Evolutionary conservation across 2,888 invertebrate genomes (phyloP), one percentile per base, ranked within the genome.

Genomic region (Tipula helvola): DNA sequence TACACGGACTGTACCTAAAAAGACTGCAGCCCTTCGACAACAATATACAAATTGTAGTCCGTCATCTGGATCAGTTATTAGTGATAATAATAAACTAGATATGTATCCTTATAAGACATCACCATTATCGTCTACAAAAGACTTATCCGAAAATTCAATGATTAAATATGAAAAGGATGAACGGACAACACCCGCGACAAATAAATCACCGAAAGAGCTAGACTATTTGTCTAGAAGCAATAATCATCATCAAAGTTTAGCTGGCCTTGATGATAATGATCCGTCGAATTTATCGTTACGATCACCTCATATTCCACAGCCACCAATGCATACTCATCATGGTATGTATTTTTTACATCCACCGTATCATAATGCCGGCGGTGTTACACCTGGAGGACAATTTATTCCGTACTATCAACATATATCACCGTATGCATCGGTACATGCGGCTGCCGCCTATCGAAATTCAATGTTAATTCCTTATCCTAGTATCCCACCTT

Each of bases 401-500:
- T 86, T n/a, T 83, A n/a, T 86, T 5, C 85, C 87, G 39, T 86
- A 86, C 42, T 52, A 86, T 86, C 52, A 86, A 36, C 86, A 52
- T n/a, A 86, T 86, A 36, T 86, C 86, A 28, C 90, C 91, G 89
- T 91, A 91, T 88, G 90, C 91, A 88, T 89, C 90, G 86, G 87
- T 87, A 71, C 87, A 87, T 52, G 90, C 91, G 83, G 88, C 91
- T 87, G 92, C 92, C 87, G 92, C 93, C 4, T 90, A 93, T 88
- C 90, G 93, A 87, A 91, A 92, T 88, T 92, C 93, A 16, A 85
- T 91, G 87, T 93, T 93, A 93, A 91, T 93, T 91, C 93, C 93
- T 88, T 93, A 92, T 89, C 92, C 18, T 57, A 83, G 91, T 89
- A 86, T 87, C 41, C 89, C 88, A 86, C 88, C 89, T 41, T 85